phyloP scores from a whole-genome alignment of 2,113 vertebrate species.

The Callithrix jacchus region DNA sequence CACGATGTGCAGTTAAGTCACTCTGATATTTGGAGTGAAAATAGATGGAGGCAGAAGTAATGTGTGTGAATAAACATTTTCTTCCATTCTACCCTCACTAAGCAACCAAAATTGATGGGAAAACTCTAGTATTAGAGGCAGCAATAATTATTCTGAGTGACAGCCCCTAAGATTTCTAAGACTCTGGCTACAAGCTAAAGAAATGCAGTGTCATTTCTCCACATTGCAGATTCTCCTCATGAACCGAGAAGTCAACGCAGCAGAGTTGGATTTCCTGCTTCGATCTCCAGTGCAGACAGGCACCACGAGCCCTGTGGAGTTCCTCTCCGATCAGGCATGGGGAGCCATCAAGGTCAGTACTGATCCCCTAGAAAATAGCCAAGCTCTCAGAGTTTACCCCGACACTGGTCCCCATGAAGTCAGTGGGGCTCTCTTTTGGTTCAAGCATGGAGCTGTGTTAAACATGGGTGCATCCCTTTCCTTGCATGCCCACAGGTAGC shows the following conservation, averaged over 20 bases:
- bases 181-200: background rate
- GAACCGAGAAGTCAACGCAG: constrained; percentile 89
- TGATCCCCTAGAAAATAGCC: background rate
- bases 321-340: constrained; percentile 94
- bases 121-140: background rate
- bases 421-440: background rate
- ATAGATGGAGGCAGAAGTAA: background rate
- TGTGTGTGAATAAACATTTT: background rate
- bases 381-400: background rate
- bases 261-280: constrained; percentile 95
- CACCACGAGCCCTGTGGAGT: constrained; percentile 91
- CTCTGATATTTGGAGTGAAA: background rate
- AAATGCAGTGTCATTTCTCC: background rate
- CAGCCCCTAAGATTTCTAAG: background rate
- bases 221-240: constrained; percentile 90
- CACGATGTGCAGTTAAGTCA: background rate
- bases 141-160: background rate
- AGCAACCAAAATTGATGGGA: background rate
- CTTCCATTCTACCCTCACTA: background rate
- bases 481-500: rapidly evolving
- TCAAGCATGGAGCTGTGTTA: background rate
- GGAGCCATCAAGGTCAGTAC: constrained; percentile 93
- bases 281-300: constrained; percentile 89
- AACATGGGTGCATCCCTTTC: background rate
- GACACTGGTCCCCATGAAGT: background rate